Base-by-base conservation (phyloP, 2,888 invertebrate species). In the Drosophila neotestacea region DNA sequence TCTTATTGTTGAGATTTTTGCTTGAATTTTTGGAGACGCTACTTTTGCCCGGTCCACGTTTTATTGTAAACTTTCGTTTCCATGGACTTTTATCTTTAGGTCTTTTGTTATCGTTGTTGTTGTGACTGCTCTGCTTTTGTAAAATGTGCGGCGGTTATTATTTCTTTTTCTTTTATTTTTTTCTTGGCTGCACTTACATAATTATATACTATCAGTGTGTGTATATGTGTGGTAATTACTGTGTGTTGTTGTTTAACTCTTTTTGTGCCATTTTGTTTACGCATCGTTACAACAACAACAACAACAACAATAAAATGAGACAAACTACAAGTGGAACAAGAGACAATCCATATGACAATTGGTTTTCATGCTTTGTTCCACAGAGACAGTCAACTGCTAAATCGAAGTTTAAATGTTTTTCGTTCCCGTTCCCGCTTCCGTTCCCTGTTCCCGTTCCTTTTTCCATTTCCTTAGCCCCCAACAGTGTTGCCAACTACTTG, bases 321-420 rank as follows among this genome's bases (percentile, higher is more conserved):
- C 47, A 54, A 13, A 56, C 30, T 52, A 41, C 46, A 62, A 51
- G 50, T 62, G 16, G 56, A 47, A 34, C 51, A 38, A 50, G 48
- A 41, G 52, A 32, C 68, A 68, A 50, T 48, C 47, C 62, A 70
- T 61, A 64, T 60, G 60, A 73, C 77, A 74, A 68, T 68, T 76
- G 64, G 48, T 47, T 67, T 72, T 60, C 50, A 68, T 75, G 75
- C 71, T 59, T 76, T 76, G 75, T 69, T 64, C 66, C 63, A 46
- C 46, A 48, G 46, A 41, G 59, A 56, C 73, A 65, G 63, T 47
- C 63, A 63, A 48, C 64, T 79, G 67, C 65, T 78, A 78, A 84
- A 84, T 84, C 84, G 80, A 84, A 81, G 84, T 80, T 73, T 78
- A 80, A 84, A 71, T 81, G 78, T 63, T 38, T 56, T 56, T 41